Conservation (phyloP, 2,888 invertebrate species). For the Heliconius charithonia region DNA sequence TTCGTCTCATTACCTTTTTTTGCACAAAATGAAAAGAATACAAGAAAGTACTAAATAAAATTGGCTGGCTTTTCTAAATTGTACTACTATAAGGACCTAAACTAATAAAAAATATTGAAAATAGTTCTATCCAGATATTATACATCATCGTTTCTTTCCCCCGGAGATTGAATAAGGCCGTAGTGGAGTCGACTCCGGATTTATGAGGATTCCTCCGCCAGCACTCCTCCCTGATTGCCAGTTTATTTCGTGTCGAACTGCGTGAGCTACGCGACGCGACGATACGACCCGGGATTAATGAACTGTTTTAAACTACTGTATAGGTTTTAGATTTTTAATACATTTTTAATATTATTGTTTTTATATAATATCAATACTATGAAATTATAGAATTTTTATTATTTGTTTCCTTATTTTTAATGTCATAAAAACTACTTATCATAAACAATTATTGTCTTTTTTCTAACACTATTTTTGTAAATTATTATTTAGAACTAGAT, state of each 20-base stretch:
- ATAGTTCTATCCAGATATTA: constrained; percentile 51
- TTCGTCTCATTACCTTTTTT: no score
- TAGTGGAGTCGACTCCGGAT: constrained; percentile 74
- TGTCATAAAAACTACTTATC: no score
- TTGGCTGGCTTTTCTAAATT: not conserved
- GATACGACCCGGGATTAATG: constrained; percentile 46
- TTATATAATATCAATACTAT: not conserved
- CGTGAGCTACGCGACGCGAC: constrained; percentile 56
- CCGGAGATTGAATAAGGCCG: constrained; percentile 80
- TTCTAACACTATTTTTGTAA: no score
- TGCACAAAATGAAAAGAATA: not conserved
- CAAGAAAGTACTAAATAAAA: no score
- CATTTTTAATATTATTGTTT: constrained; percentile 29
- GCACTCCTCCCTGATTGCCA: constrained; percentile 77
- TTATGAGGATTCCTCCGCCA: constrained; percentile 78
- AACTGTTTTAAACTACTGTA: constrained; percentile 36
- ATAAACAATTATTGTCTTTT: no score
- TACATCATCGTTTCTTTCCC: constrained; percentile 55
- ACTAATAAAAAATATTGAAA: not conserved
- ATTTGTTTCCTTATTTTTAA: no score
- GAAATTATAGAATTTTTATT: no score
- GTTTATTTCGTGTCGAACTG: constrained; percentile 79
- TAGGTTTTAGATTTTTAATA: constrained; percentile 31
- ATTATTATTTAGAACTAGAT: no score
- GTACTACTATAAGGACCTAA: not conserved